These are phyloP conservation scores for Pangasius sanitwongsei DNA, from an alignment of 2,797 vertebrate species.

Conservation along the genomic window DNA sequence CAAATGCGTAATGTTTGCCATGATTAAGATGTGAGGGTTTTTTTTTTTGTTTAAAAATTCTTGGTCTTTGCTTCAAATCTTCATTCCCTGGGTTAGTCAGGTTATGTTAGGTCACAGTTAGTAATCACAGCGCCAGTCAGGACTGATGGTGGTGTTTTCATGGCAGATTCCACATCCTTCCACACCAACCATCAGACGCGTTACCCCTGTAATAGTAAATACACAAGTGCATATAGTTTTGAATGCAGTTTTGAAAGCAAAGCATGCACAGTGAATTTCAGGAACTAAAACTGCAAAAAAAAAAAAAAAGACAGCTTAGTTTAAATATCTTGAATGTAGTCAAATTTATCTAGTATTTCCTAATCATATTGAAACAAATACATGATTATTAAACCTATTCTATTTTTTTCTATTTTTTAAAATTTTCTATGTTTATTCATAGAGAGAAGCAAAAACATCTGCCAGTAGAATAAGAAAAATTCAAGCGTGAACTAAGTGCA, in stretches of 20 bases:
- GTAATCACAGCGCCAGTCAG: background rate
- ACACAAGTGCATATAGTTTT: background rate
- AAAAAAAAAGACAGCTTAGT: background rate
- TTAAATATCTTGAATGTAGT: background rate
- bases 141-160: background rate
- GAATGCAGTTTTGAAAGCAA: constrained; percentile 15
- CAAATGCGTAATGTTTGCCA: constrained; percentile 68
- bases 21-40: constrained; percentile 59
- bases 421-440: background rate
- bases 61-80: constrained; percentile 9
- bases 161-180: constrained; percentile 1
- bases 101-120: background rate
- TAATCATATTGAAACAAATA: background rate
- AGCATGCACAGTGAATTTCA: background rate
- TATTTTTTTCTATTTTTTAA: background rate
- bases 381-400: background rate
- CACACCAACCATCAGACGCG: background rate
- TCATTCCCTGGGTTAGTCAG: background rate
- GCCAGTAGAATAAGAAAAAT: too few relatives aligned
- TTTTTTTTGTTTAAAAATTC: background rate
- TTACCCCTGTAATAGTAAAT: constrained; percentile 31
- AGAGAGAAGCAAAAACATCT: background rate
- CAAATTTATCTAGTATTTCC: background rate
- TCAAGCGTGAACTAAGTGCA: background rate
- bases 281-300: background rate